A percentile compares a stretch with the other conserved stretches of the same genome.
Evolutionary conservation across 2,888 invertebrate genomes (phyloP).

Genomic region (Sisyra nigra): DNA sequence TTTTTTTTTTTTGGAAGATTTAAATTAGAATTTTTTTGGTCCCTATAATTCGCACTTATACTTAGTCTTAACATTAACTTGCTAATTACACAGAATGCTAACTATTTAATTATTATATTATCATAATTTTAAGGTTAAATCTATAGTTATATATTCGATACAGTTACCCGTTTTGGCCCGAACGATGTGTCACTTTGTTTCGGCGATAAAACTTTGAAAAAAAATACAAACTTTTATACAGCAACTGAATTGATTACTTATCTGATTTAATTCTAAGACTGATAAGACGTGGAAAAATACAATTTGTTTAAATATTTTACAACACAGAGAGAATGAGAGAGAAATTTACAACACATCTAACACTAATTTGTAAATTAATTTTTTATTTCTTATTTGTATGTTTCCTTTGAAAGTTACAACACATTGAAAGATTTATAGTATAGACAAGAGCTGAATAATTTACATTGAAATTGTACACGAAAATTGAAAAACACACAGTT

Average conservation of each 20-base stretch:
- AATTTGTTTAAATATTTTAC: not conserved
- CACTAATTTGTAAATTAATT: not conserved
- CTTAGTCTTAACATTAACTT: constrained; percentile 1
- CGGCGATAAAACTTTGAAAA: constrained; percentile 9
- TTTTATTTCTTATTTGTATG: not conserved
- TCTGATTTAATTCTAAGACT: not conserved
- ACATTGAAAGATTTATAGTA: not conserved
- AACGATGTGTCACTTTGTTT: constrained; percentile 11
- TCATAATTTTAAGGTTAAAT: not conserved
- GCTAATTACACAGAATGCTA: not conserved
- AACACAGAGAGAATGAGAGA: no score
- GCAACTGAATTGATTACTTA: constrained; percentile 7
- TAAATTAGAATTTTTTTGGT: constrained; percentile 7
- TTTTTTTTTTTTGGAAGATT: constrained; percentile 1
- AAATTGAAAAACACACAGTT: not conserved
- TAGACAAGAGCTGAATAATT: not conserved
- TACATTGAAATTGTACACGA: not conserved
- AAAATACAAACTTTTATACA: constrained; percentile 11
- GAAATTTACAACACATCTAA: not conserved
- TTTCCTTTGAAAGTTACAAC: not conserved
- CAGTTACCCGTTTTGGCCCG: constrained; percentile 14
- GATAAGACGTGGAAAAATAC: not conserved
- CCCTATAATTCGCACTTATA: constrained; percentile 3
- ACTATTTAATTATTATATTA: not conserved
- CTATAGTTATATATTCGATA: constrained; percentile 5